Evolutionary conservation across 2,113 vertebrate genomes (phyloP), one percentile per base, ranked within the genome.

Genomic region (Poeciliopsis occidentalis): DNA sequence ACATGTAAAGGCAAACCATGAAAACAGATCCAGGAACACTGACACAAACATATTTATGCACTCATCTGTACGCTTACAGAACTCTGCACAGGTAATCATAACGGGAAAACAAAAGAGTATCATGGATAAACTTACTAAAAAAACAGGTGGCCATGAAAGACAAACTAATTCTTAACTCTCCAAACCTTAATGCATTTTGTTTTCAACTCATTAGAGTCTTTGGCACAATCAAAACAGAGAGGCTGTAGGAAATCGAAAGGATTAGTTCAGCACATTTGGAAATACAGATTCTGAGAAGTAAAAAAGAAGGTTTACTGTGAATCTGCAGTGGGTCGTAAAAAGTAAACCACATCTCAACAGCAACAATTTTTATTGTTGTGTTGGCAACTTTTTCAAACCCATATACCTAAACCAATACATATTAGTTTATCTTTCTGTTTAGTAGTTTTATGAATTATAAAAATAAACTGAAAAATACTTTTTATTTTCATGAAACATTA

Each of bases 1-100:
- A 87, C 69, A 71, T 78, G 73, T 77, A 76, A 86, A 83, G 82
- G 76, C 87, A 87, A 81, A 65, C 83, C 22, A 85, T 77, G 75
- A 72, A 63, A 84, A 82, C 71, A 81, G 60, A 76, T 34, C n/a
- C 19, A 7, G 34, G 51, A 29, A 64, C 62, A 79, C 67, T 54
- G 64, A 73, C 71, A 82, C 75, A 79, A 74, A 81, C n/a, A 71
- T 87, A 91, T 92, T 87, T 88, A 92, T 82, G 90, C 81, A 87
- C 13, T 12, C 24, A 68, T 68, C 82, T 86, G 81, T 90, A 87
- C 87, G 89, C 44, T 84, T 87, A 80, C 82, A 67, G 75, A 70
- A 89, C 78, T 86, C 80, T 81, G 67, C 85, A 87, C 87, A 87
- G 68, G 3, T 39, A 22, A 69, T 68, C 54, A 0, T 29, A 41